Base-by-base conservation (phyloP, 2,888 invertebrate species). In the Drosophila nigricruria region DNA sequence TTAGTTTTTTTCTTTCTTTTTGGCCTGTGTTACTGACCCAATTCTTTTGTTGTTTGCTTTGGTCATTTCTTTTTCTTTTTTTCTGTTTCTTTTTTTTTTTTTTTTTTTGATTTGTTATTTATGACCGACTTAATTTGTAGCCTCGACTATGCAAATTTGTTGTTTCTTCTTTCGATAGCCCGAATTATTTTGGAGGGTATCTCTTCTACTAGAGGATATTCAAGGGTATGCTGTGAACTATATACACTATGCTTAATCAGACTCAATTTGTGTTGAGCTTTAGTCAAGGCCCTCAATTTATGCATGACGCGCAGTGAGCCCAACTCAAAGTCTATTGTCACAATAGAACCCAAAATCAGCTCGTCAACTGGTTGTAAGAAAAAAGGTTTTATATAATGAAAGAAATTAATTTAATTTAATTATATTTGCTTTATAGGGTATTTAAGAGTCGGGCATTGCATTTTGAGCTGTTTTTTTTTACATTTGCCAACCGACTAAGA, bases 81-180 rank as follows among this genome's bases (percentile, higher is more conserved):
- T n/a, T n/a, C n/a, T n/a, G 70, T 79, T 66, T 60, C 61, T 73
- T 70, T 65, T 63, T 60, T 88, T 84, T 87, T 88, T 84, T 87
- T 71, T 85, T 82, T 85, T 79, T 84, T 79, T 70, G 85, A 89
- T 84, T 88, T 89, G 76, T 89, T 89, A 89, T 84, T 83, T 89
- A 89, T 83, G 87, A 75, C 85, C 67, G 83, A 70, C 70, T 83
- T 87, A 83, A 89, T 87, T 83, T 79, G 84, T 75, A 67, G 83
- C 72, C 73, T 72, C 59, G 70, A 77, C 88, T 89, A 83, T 83
- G 85, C 80, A 89, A 87, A 83, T 83, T 71, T 63, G 25, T 30
- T 56, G 34, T 34, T 59, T 68, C 42, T 47, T 30, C 30, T 59
- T 32, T 49, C 47, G 47, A 18, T 45, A 45, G 43, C 38, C 25